A percentile compares a stretch with the other conserved stretches of the same genome.
These are phyloP conservation scores for Loripinus fragilis DNA, from an alignment of 2,888 invertebrate species.

Conservation along the genomic window DNA sequence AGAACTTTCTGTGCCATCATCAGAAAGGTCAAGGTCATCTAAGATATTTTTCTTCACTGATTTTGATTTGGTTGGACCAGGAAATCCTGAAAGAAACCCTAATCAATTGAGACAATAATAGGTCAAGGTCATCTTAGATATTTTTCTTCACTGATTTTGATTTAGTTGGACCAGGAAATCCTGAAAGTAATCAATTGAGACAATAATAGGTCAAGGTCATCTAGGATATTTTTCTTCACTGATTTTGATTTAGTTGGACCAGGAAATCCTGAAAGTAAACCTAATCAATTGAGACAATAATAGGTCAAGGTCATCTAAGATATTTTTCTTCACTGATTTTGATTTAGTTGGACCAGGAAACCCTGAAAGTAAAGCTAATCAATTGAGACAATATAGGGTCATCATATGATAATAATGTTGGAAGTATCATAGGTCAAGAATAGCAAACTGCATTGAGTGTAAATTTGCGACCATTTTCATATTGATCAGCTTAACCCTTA, in stretches of 20 bases:
- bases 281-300: no score
- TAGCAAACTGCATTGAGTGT: no score
- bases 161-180: conserved; percentile 1
- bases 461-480: no score
- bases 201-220: conserved; percentile 59
- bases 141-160: conserved; percentile 36
- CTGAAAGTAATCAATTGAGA: no score
- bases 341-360: conserved; percentile 5
- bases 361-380: no score
- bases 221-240: conserved; percentile 31
- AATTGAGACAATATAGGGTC: no score
- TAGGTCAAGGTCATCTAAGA: conserved; percentile 54
- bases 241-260: conserved; percentile 26
- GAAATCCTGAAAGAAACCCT: not conserved
- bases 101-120: no score
- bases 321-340: conserved; percentile 34
- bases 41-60: conserved; percentile 32
- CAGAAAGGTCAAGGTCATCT: conserved; percentile 58
- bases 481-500: no score
- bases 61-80: conserved; percentile 17
- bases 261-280: not conserved
- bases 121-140: conserved; percentile 50
- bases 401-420: no score
- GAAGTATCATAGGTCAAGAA: no score
- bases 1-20: conserved; percentile 55